phyloP scores from a whole-genome alignment of 2,113 vertebrate genomes.

The Polypterus senegalus region DNA sequence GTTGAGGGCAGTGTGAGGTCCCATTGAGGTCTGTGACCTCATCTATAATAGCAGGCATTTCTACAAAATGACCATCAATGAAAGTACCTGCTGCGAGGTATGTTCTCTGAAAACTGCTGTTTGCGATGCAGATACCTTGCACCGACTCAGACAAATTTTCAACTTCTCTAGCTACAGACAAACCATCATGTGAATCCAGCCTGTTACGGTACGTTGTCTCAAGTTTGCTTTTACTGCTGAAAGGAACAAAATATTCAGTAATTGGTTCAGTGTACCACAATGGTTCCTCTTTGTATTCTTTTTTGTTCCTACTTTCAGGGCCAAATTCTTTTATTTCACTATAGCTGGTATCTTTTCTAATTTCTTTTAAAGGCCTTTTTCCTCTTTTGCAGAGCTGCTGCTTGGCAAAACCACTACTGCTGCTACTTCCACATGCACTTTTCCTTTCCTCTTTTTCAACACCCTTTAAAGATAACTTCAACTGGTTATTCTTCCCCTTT shows the following conservation, averaged over 20 bases:
- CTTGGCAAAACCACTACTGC: conserved; percentile 53
- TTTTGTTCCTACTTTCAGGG: conserved; percentile 61
- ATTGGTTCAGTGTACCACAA: conserved; percentile 97
- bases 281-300: conserved; percentile 88
- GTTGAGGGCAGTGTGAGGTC: conserved; percentile 83
- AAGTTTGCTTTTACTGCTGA: conserved; percentile 84
- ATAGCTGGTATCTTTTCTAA: conserved; percentile 59
- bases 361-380: conserved; percentile 70
- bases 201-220: conserved; percentile 88
- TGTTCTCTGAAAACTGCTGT: conserved; percentile 67
- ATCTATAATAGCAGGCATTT: conserved; percentile 76
- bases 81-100: conserved; percentile 94
- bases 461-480: conserved; percentile 61
- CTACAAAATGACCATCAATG: conserved; percentile 93
- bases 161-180: conserved; percentile 45
- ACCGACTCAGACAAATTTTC: conserved; percentile 71
- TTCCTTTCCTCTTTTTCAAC: conserved; percentile 61
- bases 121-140: conserved; percentile 78
- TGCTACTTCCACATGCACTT: conserved; percentile 49
- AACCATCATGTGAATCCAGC: conserved; percentile 45
- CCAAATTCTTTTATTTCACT: conserved; percentile 55
- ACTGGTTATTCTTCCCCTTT: conserved; percentile 67
- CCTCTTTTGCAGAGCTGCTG: conserved; percentile 76
- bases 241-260: conserved; percentile 83
- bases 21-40: conserved; percentile 73